These are phyloP conservation scores for Harpalus rubripes DNA, from an alignment of 2,888 invertebrate species.

Conservation along the genomic window DNA sequence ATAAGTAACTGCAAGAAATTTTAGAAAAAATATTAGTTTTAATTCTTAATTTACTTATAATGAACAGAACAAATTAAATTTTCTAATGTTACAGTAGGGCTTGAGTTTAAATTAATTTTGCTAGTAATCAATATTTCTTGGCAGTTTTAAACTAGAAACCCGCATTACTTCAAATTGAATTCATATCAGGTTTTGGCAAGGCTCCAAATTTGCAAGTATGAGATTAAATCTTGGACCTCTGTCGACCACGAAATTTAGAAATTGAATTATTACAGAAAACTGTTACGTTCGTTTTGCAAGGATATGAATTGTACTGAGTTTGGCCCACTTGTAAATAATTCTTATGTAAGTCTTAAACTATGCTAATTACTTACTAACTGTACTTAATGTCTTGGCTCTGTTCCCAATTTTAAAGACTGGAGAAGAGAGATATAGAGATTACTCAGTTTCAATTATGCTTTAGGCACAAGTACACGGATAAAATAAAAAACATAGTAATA, in stretches of 20 bases:
- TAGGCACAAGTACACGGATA: too few species aligned
- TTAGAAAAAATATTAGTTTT: too few species aligned
- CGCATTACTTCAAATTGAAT: neutral
- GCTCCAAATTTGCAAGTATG: slow-evolving; percentile 10
- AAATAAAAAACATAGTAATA: too few species aligned
- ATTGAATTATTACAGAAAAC: slow-evolving; percentile 21
- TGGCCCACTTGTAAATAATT: slow-evolving; percentile 1
- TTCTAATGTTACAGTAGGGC: too few species aligned
- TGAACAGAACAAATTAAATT: too few species aligned
- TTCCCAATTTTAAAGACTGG: neutral
- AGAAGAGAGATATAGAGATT: neutral
- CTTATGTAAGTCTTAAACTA: neutral
- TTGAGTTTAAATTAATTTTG: neutral
- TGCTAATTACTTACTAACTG: slow-evolving; percentile 4
- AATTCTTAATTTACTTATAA: too few species aligned
- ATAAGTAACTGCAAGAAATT: too few species aligned
- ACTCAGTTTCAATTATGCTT: too few species aligned
- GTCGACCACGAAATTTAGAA: slow-evolving; percentile 27
- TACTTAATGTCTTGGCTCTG: neutral
- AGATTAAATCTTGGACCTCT: slow-evolving; percentile 32
- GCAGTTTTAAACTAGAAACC: slow-evolving; percentile 14
- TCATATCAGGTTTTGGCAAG: slow-evolving; percentile 28
- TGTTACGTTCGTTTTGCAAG: neutral
- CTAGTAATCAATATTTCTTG: neutral
- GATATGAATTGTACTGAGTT: neutral